Percentiles rank a stretch among this genome's conserved stretches.
Conservation (phyloP, 2,797 vertebrate species). For the Pampus argenteus region DNA sequence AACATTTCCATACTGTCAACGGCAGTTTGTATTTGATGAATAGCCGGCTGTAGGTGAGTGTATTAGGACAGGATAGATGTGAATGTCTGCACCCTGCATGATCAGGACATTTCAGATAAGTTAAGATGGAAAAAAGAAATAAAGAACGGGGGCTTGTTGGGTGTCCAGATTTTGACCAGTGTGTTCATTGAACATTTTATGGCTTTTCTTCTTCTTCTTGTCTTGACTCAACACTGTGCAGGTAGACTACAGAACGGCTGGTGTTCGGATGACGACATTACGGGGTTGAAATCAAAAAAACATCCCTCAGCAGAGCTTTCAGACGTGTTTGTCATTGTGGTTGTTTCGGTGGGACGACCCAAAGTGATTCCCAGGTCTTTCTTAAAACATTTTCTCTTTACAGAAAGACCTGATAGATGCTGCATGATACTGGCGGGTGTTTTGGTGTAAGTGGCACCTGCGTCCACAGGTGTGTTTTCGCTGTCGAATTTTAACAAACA, state of each 20-base stretch:
- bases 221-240: neutral
- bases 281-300: neutral
- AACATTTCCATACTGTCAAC: constrained; percentile 55
- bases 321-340: neutral
- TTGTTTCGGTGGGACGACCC: neutral
- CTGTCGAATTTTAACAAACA: neutral
- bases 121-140: neutral
- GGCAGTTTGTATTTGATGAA: constrained; percentile 47
- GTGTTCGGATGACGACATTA: too few relatives aligned
- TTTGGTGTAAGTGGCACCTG: neutral
- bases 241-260: neutral
- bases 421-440: neutral
- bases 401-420: neutral
- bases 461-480: neutral
- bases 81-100: neutral
- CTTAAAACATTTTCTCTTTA: neutral
- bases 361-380: neutral
- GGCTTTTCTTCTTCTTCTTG: too few relatives aligned
- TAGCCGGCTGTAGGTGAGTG: constrained; percentile 24
- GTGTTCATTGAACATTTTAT: too few relatives aligned
- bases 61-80: constrained; percentile 3
- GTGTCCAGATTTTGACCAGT: too few relatives aligned
- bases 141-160: neutral
- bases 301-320: neutral
- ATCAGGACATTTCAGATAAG: neutral